Evolutionary conservation across 53 echinoderm and acorn worm species (phyloP).

Genomic region (Patiria pectinifera): DNA sequence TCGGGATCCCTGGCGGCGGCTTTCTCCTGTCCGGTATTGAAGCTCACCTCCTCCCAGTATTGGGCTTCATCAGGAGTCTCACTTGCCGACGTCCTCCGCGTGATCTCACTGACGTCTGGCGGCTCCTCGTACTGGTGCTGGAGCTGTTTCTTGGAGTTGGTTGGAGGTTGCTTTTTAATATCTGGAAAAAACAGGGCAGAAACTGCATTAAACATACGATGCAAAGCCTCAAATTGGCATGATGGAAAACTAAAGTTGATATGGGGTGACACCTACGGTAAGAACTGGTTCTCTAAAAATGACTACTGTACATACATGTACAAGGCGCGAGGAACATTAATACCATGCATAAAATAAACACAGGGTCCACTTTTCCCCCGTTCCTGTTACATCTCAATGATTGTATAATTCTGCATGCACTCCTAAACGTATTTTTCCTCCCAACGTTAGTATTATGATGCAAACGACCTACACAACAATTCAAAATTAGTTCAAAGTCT

Average conservation of each 20-base stretch:
- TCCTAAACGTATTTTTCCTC: too few species aligned
- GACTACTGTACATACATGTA: neutral
- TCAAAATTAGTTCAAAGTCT: too few species aligned
- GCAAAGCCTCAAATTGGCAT: neutral
- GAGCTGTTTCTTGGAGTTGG: slow-evolving; percentile 41
- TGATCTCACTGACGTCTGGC: slow-evolving; percentile 45
- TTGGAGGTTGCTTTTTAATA: slow-evolving; percentile 5
- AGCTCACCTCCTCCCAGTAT: neutral
- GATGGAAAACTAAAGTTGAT: neutral
- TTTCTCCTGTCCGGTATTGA: slow-evolving; percentile 17
- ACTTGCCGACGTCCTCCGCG: slow-evolving; percentile 12
- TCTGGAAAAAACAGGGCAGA: slow-evolving; percentile 14
- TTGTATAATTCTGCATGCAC: too few species aligned
- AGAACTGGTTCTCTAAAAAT: too few species aligned
- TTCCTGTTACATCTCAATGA: too few species aligned
- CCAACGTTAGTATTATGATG: too few species aligned
- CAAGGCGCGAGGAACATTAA: too few species aligned
- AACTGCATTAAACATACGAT: neutral
- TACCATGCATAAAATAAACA: too few species aligned
- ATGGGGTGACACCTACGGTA: too few species aligned
- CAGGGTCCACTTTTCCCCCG: too few species aligned
- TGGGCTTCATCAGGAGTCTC: slow-evolving; percentile 42
- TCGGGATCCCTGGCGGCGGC: slow-evolving; percentile 11
- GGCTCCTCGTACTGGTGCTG: slow-evolving; percentile 84
- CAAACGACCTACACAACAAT: too few species aligned